Conservation (phyloP, 2,797 vertebrate genomes). For the Antennarius maculatus region DNA sequence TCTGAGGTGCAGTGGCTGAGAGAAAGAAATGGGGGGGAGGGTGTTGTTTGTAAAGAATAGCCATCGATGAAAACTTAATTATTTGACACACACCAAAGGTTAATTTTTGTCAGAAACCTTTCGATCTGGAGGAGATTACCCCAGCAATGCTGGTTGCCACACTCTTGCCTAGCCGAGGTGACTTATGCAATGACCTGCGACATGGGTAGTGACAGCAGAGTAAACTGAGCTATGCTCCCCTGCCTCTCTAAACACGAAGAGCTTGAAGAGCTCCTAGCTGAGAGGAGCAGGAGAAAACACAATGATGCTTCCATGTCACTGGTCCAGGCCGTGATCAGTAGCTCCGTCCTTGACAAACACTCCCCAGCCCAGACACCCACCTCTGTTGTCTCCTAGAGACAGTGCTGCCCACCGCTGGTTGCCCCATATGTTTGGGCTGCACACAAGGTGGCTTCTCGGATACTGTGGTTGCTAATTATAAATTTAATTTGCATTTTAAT, state of each 20-base stretch:
- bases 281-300: constrained; percentile 63
- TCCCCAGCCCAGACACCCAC: constrained; percentile 65
- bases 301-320: constrained; percentile 52
- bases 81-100: constrained; percentile 90
- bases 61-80: constrained; percentile 95
- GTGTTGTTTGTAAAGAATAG: constrained; percentile 77
- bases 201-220: constrained; percentile 87
- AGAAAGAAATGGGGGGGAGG: constrained; percentile 31
- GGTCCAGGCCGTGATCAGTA: constrained; percentile 50
- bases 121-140: constrained; percentile 91
- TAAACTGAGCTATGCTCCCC: constrained; percentile 82
- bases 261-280: constrained; percentile 63
- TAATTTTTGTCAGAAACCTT: constrained; percentile 95
- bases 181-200: constrained; percentile 91
- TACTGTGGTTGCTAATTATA: constrained; percentile 99
- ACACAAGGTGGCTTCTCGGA: constrained; percentile 98
- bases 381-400: constrained; percentile 80
- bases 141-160: constrained; percentile 79
- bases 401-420: constrained; percentile 90
- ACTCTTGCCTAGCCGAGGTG: constrained; percentile 83
- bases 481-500: constrained; percentile 99
- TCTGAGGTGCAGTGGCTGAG: constrained; percentile 22
- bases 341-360: constrained; percentile 60
- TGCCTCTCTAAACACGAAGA: constrained; percentile 83
- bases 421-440: constrained; percentile 97